phyloP scores from a whole-genome alignment of 1,140 invertebrate genomes.

The Diprion similis region DNA sequence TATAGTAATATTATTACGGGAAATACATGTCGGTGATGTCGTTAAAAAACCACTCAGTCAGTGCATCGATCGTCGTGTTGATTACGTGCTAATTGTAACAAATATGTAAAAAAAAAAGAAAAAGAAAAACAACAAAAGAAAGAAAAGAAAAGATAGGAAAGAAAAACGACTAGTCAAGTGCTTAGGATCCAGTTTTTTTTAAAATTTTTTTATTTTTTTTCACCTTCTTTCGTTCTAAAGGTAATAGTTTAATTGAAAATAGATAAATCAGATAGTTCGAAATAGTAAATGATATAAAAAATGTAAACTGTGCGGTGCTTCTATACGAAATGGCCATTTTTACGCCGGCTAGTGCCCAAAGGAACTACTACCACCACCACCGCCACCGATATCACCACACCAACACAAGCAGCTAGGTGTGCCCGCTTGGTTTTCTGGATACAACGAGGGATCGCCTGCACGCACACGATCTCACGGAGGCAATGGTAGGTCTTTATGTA shows the following conservation, averaged over 20 bases:
- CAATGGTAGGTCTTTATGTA: constrained; percentile 5
- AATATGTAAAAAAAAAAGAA: neutral
- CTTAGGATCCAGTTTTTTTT: neutral
- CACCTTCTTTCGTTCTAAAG: too few species aligned
- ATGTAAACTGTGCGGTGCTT: neutral
- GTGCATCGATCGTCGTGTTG: too few species aligned
- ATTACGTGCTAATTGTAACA: neutral
- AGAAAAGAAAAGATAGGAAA: neutral
- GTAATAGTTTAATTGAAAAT: neutral
- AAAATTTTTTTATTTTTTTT: too few species aligned
- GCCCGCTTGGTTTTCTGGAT: neutral
- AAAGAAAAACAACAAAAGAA: neutral
- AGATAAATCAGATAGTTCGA: neutral
- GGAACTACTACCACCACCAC: too few species aligned
- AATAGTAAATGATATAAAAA: neutral
- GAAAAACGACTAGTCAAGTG: neutral
- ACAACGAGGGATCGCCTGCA: neutral
- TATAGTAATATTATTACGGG: too few species aligned
- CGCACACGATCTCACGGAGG: neutral
- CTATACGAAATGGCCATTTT: too few species aligned
- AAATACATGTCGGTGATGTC: too few species aligned
- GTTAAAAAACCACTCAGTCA: too few species aligned
- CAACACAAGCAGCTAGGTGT: neutral
- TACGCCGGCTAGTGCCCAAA: too few species aligned
- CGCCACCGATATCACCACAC: too few species aligned